These are phyloP conservation scores for Adelognathus sp. DNA, from an alignment of 2,888 invertebrate species.

Conservation along the genomic window DNA sequence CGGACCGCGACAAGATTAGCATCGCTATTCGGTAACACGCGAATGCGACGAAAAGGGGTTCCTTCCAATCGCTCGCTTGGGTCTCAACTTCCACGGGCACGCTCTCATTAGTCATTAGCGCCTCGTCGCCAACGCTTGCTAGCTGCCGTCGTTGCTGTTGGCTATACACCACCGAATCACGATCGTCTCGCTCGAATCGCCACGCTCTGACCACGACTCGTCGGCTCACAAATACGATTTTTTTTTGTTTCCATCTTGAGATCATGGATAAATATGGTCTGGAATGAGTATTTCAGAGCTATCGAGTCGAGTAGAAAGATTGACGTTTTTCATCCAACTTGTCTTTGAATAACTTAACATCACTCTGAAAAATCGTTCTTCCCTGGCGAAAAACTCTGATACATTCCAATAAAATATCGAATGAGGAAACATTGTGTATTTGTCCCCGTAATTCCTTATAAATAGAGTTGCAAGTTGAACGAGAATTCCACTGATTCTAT, in stretches of 20 bases:
- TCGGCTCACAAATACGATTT: constrained; percentile 36
- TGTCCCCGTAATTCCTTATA: too few species aligned
- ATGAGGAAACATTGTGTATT: too few species aligned
- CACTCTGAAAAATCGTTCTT: too few species aligned
- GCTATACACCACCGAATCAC: constrained; percentile 60
- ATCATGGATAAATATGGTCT: constrained; percentile 40
- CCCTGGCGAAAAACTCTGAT: too few species aligned
- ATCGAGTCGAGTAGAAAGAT: too few species aligned
- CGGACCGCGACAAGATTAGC: constrained; percentile 76
- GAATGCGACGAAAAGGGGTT: constrained; percentile 68
- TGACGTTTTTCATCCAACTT: too few species aligned
- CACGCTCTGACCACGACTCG: constrained; percentile 38
- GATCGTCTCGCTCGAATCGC: constrained; percentile 55
- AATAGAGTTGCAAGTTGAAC: too few species aligned
- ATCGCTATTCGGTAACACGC: constrained; percentile 76
- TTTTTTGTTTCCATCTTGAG: constrained; percentile 5
- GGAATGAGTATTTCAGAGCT: too few species aligned
- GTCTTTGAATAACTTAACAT: too few species aligned
- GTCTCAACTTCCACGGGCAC: constrained; percentile 42
- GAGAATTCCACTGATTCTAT: too few species aligned
- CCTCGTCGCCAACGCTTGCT: constrained; percentile 60
- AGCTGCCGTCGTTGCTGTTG: too few species aligned
- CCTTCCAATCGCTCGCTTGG: constrained; percentile 67
- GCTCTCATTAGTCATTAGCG: constrained; percentile 70
- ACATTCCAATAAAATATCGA: too few species aligned